These are phyloP conservation scores for Timandra comae DNA, from an alignment of 2,888 invertebrate species.

Conservation along the genomic window DNA sequence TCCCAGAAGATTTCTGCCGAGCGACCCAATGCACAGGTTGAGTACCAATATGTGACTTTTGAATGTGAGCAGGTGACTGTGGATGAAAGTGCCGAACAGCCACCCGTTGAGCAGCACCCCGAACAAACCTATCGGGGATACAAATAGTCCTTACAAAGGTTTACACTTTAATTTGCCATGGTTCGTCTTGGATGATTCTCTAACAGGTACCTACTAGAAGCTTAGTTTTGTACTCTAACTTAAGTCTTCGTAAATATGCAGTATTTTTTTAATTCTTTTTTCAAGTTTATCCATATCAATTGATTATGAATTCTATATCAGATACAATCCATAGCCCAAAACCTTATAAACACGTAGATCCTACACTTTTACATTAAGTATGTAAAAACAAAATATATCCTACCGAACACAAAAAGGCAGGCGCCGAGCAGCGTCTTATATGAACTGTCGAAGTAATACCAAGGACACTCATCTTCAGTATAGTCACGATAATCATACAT, in stretches of 20 bases:
- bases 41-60: constrained; percentile 73
- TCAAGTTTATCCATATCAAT: too few species aligned
- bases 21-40: constrained; percentile 70
- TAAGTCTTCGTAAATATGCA: too few species aligned
- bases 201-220: too few species aligned
- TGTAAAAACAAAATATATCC: constrained; percentile 27
- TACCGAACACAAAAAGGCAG: constrained; percentile 73
- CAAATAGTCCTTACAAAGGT: too few species aligned
- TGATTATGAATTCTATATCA: too few species aligned
- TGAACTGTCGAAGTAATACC: constrained; percentile 74
- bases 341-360: too few species aligned
- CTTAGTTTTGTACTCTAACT: too few species aligned
- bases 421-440: constrained; percentile 71
- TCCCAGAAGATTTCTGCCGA: constrained; percentile 69
- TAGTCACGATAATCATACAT: constrained; percentile 40
- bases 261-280: too few species aligned
- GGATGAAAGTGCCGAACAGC: constrained; percentile 73
- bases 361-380: constrained; percentile 1
- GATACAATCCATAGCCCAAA: too few species aligned
- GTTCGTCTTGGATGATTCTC: too few species aligned
- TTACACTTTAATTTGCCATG: too few species aligned
- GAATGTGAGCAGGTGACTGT: constrained; percentile 71
- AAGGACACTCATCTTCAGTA: constrained; percentile 67
- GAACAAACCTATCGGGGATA: constrained; percentile 67
- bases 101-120: constrained; percentile 75